phyloP scores from a whole-genome alignment of 1,140 invertebrate genomes.

The Papilio aristodemus region DNA sequence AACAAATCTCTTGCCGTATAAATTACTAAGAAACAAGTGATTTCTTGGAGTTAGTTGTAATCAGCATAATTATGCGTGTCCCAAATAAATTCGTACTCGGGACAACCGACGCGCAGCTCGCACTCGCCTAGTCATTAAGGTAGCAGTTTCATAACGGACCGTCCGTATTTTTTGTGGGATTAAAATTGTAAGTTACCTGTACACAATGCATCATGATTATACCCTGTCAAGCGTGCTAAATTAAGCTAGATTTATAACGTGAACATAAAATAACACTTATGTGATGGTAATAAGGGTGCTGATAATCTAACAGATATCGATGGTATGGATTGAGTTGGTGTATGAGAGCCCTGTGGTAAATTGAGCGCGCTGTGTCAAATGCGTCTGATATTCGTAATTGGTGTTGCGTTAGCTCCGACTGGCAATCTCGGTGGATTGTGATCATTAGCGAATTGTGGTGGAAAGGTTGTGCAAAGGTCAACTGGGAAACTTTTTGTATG shows the following conservation, averaged over 20 bases:
- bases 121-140: conserved; percentile 39
- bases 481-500: not conserved
- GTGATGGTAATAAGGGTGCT: conserved; percentile 5
- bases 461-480: conserved; percentile 32
- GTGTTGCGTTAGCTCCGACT: conserved; percentile 35
- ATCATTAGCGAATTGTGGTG: conserved; percentile 29
- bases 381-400: conserved; percentile 36
- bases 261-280: conserved; percentile 34
- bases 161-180: conserved; percentile 45
- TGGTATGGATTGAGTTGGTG: conserved; percentile 13
- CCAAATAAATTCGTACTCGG: not conserved
- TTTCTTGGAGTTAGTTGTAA: conserved; percentile 1
- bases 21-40: not conserved
- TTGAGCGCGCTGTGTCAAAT: conserved; percentile 37
- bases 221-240: conserved; percentile 48
- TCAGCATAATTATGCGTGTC: conserved; percentile 13
- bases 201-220: conserved; percentile 54
- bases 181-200: conserved; percentile 46
- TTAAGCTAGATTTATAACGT: conserved; percentile 38
- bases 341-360: conserved; percentile 7
- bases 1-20: not conserved
- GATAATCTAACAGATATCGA: conserved; percentile 11
- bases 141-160: conserved; percentile 43
- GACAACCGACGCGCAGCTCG: not conserved
- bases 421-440: conserved; percentile 13